These are phyloP conservation scores for Rhingia campestris DNA, from an alignment of 2,888 invertebrate genomes.

Conservation along the genomic window DNA sequence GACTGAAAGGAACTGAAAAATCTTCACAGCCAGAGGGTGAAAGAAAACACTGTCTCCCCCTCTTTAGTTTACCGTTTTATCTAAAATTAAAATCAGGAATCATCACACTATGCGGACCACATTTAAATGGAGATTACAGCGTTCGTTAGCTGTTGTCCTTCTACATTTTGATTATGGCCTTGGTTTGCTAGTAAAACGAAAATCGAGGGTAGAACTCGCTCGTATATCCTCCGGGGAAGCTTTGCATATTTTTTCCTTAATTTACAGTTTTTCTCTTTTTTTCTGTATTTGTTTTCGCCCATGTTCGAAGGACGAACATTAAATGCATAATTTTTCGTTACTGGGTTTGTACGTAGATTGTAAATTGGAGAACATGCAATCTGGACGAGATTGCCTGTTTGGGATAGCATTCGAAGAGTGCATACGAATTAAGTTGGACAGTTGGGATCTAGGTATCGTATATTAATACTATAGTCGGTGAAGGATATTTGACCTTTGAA, in stretches of 20 bases:
- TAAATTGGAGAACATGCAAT: conserved; percentile 63
- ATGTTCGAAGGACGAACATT: conserved; percentile 64
- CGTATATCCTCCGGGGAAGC: conserved; percentile 15
- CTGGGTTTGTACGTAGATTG: conserved; percentile 54
- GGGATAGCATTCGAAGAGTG: conserved; percentile 49
- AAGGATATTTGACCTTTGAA: too few relatives aligned
- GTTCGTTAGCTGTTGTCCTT: conserved; percentile 60
- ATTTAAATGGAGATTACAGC: conserved; percentile 45
- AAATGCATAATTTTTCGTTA: conserved; percentile 58
- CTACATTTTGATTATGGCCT: conserved; percentile 59
- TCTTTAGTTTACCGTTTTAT: conserved; percentile 51
- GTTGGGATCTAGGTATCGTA: not conserved
- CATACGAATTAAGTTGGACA: conserved; percentile 49
- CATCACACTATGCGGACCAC: conserved; percentile 70
- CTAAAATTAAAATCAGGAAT: conserved; percentile 74
- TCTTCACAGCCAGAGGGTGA: not conserved
- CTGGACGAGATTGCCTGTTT: conserved; percentile 47
- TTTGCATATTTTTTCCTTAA: conserved; percentile 40
- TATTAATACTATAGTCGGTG: too few relatives aligned
- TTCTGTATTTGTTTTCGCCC: not conserved
- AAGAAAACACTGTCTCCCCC: conserved; percentile 27
- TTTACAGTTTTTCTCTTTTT: not conserved
- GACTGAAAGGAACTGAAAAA: not conserved
- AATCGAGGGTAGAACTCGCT: not conserved
- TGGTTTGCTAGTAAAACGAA: conserved; percentile 30